Evolutionary conservation across 1,140 invertebrate genomes (phyloP).

Genomic region (Vanessa atalanta): DNA sequence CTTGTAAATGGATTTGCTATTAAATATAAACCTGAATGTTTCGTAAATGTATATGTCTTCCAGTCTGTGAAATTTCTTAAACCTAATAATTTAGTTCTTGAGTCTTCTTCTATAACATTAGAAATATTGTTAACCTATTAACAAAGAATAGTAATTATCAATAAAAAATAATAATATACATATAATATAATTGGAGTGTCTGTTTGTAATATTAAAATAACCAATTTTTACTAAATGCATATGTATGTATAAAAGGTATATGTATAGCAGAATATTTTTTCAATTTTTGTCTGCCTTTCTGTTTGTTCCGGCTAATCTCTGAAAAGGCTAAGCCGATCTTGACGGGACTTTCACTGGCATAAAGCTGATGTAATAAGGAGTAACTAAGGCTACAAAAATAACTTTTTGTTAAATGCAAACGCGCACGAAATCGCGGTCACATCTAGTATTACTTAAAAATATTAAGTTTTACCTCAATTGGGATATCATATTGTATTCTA

Average conservation of each 20-base stretch:
- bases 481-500: constrained; percentile 34
- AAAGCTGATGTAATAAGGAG: no score
- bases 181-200: no score
- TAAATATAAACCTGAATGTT: constrained; percentile 86
- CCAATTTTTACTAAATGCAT: no score
- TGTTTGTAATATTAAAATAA: no score
- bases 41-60: constrained; percentile 81
- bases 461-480: constrained; percentile 14
- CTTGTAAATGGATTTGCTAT: constrained; percentile 92
- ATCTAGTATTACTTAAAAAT: not conserved
- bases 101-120: constrained; percentile 39
- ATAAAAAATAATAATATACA: not conserved
- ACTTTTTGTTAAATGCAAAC: no score
- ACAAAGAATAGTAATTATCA: not conserved
- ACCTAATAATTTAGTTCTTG: constrained; percentile 68
- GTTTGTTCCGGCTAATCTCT: no score
- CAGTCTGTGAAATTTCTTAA: constrained; percentile 80
- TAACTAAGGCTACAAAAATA: no score
- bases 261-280: no score
- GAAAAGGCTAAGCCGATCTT: no score
- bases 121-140: constrained; percentile 10
- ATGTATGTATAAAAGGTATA: no score
- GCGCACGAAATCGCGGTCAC: not conserved
- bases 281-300: no score
- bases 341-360: no score